Percentiles rank a stretch among this genome's conserved stretches.
Conservation (phyloP, 2,888 invertebrate species). For the Frankliniella intonsa region DNA sequence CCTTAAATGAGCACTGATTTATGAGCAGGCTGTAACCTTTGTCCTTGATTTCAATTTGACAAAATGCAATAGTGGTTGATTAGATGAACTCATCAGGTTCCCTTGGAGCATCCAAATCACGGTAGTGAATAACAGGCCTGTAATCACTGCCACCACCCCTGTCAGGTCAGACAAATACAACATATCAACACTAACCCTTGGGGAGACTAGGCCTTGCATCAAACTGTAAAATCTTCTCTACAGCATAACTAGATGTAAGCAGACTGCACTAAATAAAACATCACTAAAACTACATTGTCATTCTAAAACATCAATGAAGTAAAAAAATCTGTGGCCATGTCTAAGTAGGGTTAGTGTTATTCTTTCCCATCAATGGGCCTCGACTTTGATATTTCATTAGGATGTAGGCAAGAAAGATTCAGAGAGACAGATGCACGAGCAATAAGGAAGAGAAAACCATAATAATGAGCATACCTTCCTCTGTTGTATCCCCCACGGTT, state of each 20-base stretch:
- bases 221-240: neutral
- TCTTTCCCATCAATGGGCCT: neutral
- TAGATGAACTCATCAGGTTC: constrained; percentile 84
- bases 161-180: constrained; percentile 52
- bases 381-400: neutral
- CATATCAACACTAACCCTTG: constrained; percentile 29
- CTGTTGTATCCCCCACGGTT: constrained; percentile 50
- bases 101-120: constrained; percentile 88
- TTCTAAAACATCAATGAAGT: neutral
- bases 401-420: neutral
- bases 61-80: constrained; percentile 37
- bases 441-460: neutral
- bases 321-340: neutral
- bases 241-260: neutral
- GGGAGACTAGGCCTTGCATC: neutral
- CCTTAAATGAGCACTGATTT: neutral
- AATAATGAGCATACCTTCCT: constrained; percentile 44
- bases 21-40: no score
- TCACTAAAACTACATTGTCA: neutral
- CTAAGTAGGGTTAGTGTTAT: neutral
- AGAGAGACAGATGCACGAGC: neutral
- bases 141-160: constrained; percentile 72
- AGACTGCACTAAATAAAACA: neutral
- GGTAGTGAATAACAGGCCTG: constrained; percentile 85
- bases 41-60: no score